Conservation (phyloP, 1,140 invertebrate species). For the Solenopsis fugax region DNA sequence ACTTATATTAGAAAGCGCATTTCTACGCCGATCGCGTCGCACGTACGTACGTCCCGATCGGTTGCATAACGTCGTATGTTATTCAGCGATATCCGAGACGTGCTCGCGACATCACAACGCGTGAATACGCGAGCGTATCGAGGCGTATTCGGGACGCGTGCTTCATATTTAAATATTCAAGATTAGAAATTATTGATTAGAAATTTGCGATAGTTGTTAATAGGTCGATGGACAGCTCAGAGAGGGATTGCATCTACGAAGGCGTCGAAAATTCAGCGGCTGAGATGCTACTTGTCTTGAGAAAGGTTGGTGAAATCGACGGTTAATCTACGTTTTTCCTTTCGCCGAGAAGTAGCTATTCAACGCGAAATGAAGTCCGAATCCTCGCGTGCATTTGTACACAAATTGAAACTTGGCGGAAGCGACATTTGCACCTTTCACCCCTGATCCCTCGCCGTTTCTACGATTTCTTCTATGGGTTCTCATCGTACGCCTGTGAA, state of each 20-base stretch:
- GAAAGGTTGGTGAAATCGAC: constrained; percentile 41
- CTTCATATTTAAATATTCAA: not conserved
- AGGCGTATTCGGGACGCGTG: not conserved
- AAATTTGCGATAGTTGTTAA: constrained; percentile 22
- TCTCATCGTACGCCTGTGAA: not conserved
- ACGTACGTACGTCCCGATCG: constrained; percentile 14
- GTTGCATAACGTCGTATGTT: constrained; percentile 45
- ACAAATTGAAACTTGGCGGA: constrained; percentile 31
- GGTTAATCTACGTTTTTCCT: constrained; percentile 34
- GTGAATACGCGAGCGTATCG: not conserved
- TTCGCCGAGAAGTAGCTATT: constrained; percentile 11
- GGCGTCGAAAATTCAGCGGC: not conserved
- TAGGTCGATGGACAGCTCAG: not conserved
- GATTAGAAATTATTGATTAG: constrained; percentile 10
- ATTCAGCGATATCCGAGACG: not conserved
- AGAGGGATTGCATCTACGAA: not conserved
- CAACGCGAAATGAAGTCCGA: constrained; percentile 23
- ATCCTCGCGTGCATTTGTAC: constrained; percentile 18
- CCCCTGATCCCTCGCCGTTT: constrained; percentile 7
- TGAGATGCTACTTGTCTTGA: constrained; percentile 12
- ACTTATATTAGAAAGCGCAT: constrained; percentile 65
- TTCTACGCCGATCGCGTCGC: constrained; percentile 51
- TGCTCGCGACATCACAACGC: not conserved
- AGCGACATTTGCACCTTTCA: constrained; percentile 26
- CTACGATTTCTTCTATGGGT: not conserved